Evolutionary conservation across 2,888 invertebrate genomes (phyloP).

Genomic region (Callyntrura guangdongensis): DNA sequence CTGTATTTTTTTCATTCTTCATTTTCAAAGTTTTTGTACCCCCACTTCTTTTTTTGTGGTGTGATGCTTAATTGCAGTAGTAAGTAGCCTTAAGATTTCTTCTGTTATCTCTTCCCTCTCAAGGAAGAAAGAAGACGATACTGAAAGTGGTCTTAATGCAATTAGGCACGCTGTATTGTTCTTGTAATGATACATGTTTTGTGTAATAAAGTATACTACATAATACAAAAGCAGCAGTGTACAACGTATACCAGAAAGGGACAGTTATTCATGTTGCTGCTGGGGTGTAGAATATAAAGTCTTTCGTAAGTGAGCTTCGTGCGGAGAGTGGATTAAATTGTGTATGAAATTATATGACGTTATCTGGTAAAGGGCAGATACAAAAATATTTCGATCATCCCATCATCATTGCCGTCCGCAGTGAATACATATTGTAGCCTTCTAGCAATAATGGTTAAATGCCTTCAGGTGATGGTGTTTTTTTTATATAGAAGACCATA

Average conservation of each 20-base stretch:
- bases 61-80: neutral
- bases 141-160: constrained; percentile 63
- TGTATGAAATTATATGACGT: constrained; percentile 49
- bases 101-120: neutral
- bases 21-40: neutral
- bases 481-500: neutral
- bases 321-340: constrained; percentile 57
- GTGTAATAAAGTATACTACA: neutral
- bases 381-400: constrained; percentile 35
- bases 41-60: neutral
- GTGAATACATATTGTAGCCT: neutral
- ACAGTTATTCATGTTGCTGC: constrained; percentile 31
- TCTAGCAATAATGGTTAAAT: neutral
- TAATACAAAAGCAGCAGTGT: neutral
- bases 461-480: neutral
- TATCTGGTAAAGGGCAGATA: constrained; percentile 43
- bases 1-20: constrained; percentile 2
- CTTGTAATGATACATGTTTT: constrained; percentile 38
- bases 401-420: constrained; percentile 16
- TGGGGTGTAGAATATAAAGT: neutral
- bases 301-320: neutral
- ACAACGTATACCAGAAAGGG: neutral
- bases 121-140: constrained; percentile 38
- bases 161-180: constrained; percentile 57
- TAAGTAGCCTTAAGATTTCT: neutral